Conservation (phyloP, 2,797 vertebrate genomes). For the Mormyrus proboscirostris region DNA sequence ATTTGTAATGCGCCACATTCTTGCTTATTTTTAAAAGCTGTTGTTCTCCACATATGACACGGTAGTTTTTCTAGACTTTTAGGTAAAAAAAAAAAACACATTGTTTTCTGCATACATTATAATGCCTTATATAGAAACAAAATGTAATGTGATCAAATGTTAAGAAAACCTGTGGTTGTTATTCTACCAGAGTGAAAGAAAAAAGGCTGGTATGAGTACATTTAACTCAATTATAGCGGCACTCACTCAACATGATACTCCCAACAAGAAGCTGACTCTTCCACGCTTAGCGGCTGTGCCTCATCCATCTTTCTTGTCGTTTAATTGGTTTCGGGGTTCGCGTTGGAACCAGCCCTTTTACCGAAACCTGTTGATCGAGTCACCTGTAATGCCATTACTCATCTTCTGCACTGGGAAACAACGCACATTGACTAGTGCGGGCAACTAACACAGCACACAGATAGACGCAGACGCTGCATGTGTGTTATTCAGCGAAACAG, state of each 20-base stretch:
- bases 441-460: neutral
- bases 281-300: neutral
- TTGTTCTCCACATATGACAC: neutral
- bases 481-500: neutral
- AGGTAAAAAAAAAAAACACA: neutral
- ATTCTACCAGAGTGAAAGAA: neutral
- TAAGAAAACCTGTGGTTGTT: neutral
- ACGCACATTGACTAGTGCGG: neutral
- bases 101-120: neutral
- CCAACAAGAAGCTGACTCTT: neutral
- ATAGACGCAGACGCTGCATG: neutral
- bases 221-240: constrained; percentile 9
- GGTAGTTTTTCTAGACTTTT: neutral
- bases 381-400: constrained; percentile 6
- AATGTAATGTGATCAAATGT: neutral
- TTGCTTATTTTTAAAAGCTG: neutral
- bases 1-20: neutral
- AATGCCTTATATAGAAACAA: neutral
- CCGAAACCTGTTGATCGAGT: neutral
- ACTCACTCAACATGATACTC: neutral
- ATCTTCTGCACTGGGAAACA: neutral
- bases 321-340: constrained; percentile 21
- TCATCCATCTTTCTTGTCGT: constrained; percentile 19
- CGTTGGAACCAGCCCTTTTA: neutral
- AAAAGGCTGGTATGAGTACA: neutral